Percentiles rank a stretch among this genome's conserved stretches.
These are phyloP conservation scores for Monarcha castaneiventris DNA, from an alignment of 2,113 vertebrate species.

Conservation along the genomic window DNA sequence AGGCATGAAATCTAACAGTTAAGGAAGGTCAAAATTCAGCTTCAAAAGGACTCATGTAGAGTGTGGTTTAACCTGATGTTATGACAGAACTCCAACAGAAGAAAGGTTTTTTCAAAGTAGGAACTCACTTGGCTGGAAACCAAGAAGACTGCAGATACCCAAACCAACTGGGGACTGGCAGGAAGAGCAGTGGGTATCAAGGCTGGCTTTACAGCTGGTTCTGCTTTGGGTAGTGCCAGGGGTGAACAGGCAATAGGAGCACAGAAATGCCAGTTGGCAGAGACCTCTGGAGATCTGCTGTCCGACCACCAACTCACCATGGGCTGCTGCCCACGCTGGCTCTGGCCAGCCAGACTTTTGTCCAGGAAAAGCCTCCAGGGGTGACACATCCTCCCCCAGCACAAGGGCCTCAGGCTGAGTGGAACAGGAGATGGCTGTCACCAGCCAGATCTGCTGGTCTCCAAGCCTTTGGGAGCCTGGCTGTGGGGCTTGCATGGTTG, in stretches of 20 bases:
- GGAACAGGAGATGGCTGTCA: neutral
- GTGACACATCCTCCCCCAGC: neutral
- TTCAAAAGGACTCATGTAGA: neutral
- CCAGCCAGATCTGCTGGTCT: neutral
- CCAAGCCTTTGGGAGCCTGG: neutral
- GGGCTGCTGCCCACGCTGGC: rapidly evolving
- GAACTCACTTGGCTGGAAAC: neutral
- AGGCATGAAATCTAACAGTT: neutral
- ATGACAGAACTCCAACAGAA: neutral
- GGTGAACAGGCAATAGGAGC: neutral
- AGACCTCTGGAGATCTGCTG: neutral
- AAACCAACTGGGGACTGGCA: rapidly evolving
- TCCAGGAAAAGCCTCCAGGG: neutral
- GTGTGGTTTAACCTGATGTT: neutral
- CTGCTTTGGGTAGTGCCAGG: neutral
- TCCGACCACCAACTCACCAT: rapidly evolving
- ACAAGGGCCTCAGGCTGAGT: neutral
- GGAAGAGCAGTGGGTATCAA: neutral
- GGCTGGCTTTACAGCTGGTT: neutral
- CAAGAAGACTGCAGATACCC: neutral
- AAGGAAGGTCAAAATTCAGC: neutral
- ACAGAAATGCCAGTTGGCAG: neutral
- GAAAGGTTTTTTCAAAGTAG: neutral
- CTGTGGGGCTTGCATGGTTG: neutral
- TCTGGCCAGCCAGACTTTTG: neutral